Conservation (phyloP, 2,113 vertebrate species). For the Gopherus flavomarginatus region DNA sequence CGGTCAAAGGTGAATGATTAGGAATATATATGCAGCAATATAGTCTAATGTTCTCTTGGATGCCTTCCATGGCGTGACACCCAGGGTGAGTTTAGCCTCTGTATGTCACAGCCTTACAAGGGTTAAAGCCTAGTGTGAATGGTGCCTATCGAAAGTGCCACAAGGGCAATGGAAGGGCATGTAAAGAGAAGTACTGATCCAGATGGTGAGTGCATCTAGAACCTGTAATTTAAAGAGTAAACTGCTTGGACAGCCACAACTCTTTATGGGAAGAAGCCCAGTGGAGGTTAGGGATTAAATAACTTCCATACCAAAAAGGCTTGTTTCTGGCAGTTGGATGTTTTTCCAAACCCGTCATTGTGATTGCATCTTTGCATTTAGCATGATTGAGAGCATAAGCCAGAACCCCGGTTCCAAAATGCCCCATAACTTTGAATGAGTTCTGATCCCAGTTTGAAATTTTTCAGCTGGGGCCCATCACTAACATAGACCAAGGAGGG, state of each 20-base stretch:
- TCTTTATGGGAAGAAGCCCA: background rate
- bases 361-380: background rate
- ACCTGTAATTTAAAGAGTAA: rapidly evolving
- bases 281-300: background rate
- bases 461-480: background rate
- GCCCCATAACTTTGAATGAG: background rate
- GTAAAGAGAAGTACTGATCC: background rate
- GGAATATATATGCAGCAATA: background rate
- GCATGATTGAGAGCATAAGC: background rate
- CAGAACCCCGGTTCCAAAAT: background rate
- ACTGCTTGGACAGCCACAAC: background rate
- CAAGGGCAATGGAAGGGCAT: background rate
- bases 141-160: background rate
- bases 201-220: background rate
- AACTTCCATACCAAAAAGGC: background rate
- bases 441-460: background rate
- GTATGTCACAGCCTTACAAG: background rate
- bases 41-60: background rate
- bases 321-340: background rate
- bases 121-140: rapidly evolving
- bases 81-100: background rate
- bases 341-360: background rate
- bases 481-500: background rate
- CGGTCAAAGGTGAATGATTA: background rate
- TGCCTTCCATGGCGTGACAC: background rate